phyloP scores from a whole-genome alignment of 1,140 invertebrate species.

The Rhizoglyphus robini region DNA sequence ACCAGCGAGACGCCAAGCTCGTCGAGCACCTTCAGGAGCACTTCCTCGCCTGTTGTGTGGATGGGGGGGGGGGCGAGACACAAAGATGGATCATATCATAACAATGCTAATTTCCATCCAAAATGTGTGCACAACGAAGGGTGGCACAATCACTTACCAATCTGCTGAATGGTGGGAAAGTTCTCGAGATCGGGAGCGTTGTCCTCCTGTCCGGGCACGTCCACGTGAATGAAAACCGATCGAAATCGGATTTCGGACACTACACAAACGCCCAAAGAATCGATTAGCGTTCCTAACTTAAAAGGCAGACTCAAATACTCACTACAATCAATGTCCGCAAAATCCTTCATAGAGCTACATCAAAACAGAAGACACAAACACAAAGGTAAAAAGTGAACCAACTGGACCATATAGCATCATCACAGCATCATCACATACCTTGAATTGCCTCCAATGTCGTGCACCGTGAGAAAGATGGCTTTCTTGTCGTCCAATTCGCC shows the following conservation, averaged over 20 bases:
- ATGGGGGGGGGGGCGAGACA: no score
- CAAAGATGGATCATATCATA: no score
- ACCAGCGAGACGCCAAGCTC: constrained; percentile 25
- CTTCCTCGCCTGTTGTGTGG: constrained; percentile 58
- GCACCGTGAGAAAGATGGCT: constrained; percentile 26
- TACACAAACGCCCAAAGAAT: not conserved
- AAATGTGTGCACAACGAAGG: not conserved
- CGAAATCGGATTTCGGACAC: constrained; percentile 66
- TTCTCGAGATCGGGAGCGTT: constrained; percentile 51
- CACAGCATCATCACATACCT: not conserved
- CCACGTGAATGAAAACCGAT: constrained; percentile 74
- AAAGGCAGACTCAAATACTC: not conserved
- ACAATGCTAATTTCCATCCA: no score
- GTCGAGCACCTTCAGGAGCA: constrained; percentile 42
- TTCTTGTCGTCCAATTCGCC: constrained; percentile 23
- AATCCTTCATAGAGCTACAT: constrained; percentile 5
- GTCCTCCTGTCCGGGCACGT: constrained; percentile 74
- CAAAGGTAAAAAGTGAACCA: not conserved
- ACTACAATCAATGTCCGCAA: constrained; percentile 10
- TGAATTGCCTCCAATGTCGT: constrained; percentile 26
- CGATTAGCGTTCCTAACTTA: not conserved
- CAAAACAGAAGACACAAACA: not conserved
- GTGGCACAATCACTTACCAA: not conserved
- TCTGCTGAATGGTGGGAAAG: constrained; percentile 60
- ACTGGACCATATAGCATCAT: not conserved